Percentiles rank a stretch among this genome's conserved stretches.
These are phyloP conservation scores for Porites cylindrica DNA, from an alignment of 92 coral and sea anemone species.

Conservation along the genomic window DNA sequence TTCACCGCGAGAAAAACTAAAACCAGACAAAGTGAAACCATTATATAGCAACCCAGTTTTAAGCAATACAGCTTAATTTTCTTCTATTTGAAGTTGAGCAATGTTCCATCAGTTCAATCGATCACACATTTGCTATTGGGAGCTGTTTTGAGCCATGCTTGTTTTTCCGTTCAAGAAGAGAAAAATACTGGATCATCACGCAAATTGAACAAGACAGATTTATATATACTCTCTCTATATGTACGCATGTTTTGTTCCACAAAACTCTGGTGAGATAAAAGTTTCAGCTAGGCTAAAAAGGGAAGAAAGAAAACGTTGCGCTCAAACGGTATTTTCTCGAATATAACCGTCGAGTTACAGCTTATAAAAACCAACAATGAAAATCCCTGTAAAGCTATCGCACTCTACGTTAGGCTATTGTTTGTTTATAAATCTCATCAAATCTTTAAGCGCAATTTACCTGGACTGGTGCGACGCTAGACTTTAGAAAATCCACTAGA, in stretches of 20 bases:
- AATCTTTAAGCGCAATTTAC: constrained; percentile 17
- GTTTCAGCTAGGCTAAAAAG: neutral
- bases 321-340: too few species aligned
- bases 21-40: neutral
- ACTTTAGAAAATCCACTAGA: neutral
- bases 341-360: neutral
- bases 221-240: too few species aligned
- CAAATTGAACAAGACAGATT: neutral
- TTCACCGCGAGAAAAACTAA: neutral
- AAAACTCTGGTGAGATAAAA: neutral
- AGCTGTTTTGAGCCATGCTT: constrained; percentile 10
- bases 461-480: neutral
- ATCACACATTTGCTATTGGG: neutral
- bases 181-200: neutral
- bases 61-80: neutral
- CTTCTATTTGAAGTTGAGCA: neutral
- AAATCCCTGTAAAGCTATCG: neutral
- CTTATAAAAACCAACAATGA: neutral
- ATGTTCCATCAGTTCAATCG: neutral
- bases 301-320: neutral
- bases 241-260: neutral
- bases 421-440: neutral
- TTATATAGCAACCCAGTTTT: neutral
- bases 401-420: neutral
- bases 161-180: neutral